A percentile compares a stretch with the other conserved stretches of the same genome.
Evolutionary conservation across 2,888 invertebrate species (phyloP).

Genomic region (Hylaea fasciaria): DNA sequence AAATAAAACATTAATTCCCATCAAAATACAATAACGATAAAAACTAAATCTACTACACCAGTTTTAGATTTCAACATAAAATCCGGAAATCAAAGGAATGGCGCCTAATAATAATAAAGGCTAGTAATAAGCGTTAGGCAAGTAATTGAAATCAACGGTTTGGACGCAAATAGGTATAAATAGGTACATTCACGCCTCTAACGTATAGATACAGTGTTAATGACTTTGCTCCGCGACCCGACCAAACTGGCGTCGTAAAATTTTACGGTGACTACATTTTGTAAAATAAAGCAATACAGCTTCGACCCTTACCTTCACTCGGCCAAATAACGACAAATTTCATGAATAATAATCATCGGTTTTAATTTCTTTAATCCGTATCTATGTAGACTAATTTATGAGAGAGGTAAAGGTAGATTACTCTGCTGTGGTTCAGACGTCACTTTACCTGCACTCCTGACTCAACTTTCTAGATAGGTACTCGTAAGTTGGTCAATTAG

Average conservation of each 20-base stretch:
- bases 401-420: background rate
- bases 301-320: slow-evolving; percentile 50
- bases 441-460: background rate
- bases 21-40: slow-evolving; percentile 10
- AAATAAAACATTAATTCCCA: background rate
- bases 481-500: background rate
- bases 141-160: slow-evolving; percentile 72
- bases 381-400: slow-evolving; percentile 32
- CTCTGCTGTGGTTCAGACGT: background rate
- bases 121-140: slow-evolving; percentile 58
- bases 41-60: slow-evolving; percentile 19
- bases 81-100: slow-evolving; percentile 47
- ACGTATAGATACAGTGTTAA: slow-evolving; percentile 66
- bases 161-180: slow-evolving; percentile 50
- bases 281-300: slow-evolving; percentile 69
- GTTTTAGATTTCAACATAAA: slow-evolving; percentile 42
- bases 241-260: slow-evolving; percentile 71
- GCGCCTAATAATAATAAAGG: slow-evolving; percentile 55
- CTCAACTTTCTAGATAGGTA: background rate
- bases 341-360: slow-evolving; percentile 52
- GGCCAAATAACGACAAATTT: slow-evolving; percentile 58
- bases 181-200: slow-evolving; percentile 35
- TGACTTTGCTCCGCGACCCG: slow-evolving; percentile 58
- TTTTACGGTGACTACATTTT: slow-evolving; percentile 76
- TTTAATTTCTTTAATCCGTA: slow-evolving; percentile 45